phyloP scores from a whole-genome alignment of 2,797 vertebrate genomes.

The Platyrinchus mystaceus region DNA sequence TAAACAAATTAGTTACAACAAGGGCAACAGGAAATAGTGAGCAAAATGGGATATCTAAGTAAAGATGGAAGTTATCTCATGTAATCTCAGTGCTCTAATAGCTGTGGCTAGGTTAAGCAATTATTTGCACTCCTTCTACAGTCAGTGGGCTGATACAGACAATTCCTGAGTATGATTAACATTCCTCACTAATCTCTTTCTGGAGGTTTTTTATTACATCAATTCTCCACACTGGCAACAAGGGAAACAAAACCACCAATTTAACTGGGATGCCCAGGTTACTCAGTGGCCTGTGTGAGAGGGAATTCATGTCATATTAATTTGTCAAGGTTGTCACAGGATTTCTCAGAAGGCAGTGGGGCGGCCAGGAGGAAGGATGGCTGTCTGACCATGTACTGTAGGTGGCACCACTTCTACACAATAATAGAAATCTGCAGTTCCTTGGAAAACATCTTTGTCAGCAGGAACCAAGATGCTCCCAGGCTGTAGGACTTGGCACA shows the following conservation, averaged over 20 bases:
- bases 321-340: not conserved
- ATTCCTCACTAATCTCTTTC: not conserved
- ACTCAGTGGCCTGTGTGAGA: not conserved
- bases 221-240: not conserved
- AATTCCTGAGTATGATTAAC: not conserved
- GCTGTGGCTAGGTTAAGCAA: not conserved
- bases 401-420: slow-evolving; percentile 6
- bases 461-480: slow-evolving; percentile 11
- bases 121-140: not conserved
- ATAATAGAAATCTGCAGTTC: not conserved
- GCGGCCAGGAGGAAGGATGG: not conserved
- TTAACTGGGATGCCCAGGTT: not conserved
- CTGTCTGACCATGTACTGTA: not conserved
- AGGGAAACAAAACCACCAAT: not conserved
- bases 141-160: not conserved
- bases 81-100: not conserved
- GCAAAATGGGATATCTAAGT: not conserved
- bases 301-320: not conserved
- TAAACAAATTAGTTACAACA: not conserved
- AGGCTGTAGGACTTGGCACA: not conserved
- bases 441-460: not conserved
- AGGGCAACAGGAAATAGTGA: not conserved
- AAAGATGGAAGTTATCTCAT: not conserved
- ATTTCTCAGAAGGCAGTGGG: not conserved
- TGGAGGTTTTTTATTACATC: not conserved